Percentiles rank a stretch among this genome's conserved stretches.
Conservation (phyloP, 2,113 vertebrate species). For the Dasypus novemcinctus region DNA sequence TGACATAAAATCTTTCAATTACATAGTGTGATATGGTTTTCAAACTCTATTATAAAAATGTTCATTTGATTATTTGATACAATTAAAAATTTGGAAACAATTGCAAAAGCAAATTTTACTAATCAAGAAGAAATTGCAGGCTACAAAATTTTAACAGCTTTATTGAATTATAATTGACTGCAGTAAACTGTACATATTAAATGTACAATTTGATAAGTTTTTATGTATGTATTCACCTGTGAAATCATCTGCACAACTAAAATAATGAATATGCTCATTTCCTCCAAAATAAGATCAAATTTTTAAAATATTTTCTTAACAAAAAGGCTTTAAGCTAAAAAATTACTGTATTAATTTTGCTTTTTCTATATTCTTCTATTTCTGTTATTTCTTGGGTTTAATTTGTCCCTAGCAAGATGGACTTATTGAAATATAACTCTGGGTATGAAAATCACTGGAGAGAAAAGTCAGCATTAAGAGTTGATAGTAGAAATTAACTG, state of each 20-base stretch:
- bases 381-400: background rate
- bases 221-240: background rate
- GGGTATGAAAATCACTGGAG: background rate
- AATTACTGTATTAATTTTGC: background rate
- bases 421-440: background rate
- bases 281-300: background rate
- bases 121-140: background rate
- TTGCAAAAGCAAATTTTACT: conserved; percentile 12
- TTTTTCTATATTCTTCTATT: background rate
- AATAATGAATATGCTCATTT: background rate
- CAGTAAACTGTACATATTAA: background rate
- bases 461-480: background rate
- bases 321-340: background rate
- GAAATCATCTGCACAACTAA: background rate
- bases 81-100: background rate
- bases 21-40: background rate
- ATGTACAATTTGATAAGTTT: background rate
- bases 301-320: background rate
- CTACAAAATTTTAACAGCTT: background rate
- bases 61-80: background rate
- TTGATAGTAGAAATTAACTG: background rate
- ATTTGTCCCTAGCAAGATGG: background rate
- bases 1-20: background rate
- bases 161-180: background rate
- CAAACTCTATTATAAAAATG: background rate